Base-by-base conservation (phyloP, 2,113 vertebrate species). In the Syngnathoides biaculeatus region DNA sequence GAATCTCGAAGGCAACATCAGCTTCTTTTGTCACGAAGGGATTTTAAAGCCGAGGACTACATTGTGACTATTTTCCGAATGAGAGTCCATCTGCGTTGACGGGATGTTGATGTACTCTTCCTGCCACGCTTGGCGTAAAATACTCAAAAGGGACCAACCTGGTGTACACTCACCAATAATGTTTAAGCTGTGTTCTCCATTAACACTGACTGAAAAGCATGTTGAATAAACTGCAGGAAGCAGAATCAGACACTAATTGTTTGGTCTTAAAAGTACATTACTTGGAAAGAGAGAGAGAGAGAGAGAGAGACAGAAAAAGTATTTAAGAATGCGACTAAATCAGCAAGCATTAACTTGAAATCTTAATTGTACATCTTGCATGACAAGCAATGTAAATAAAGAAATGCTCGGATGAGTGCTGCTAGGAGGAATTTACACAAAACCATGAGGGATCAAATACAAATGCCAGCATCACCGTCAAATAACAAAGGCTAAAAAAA, bases 161-260 rank as follows among this genome's bases (percentile, higher is more conserved):
- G 81, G 79, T 73, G 69, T 42, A 56, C 64, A 73, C 73, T 65
- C 48, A 64, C 71, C 47, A 40, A 52, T 69, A 67, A 68, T 71
- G 63, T 59, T 80, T 68, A 79, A 71, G 74, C 80, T 79, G 75
- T 47, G 73, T 71, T 86, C 72, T 73, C 79, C 75, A 85, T 90
- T 88, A 87, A 73, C 70, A 75, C 38, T 66, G 79, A 65, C 67
- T 74, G 47, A 65, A 85, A 81, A 74, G 87, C 35, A 38, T 60
- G 58, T 38, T 12, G 0, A n/a, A 22, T 8, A 40, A 61, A 60
- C 38, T 11, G 20, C 19, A 13, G 38, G 35, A 14, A n/a, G 58
- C 35, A 24, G 19, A 39, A 57, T 39, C 13, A 7, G 19, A 22
- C 11, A 39, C 5, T 14, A n/a, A 20, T 38, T 12, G 58, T 57